phyloP scores from a whole-genome alignment of 2,113 vertebrate genomes.

The Excalfactoria chinensis region DNA sequence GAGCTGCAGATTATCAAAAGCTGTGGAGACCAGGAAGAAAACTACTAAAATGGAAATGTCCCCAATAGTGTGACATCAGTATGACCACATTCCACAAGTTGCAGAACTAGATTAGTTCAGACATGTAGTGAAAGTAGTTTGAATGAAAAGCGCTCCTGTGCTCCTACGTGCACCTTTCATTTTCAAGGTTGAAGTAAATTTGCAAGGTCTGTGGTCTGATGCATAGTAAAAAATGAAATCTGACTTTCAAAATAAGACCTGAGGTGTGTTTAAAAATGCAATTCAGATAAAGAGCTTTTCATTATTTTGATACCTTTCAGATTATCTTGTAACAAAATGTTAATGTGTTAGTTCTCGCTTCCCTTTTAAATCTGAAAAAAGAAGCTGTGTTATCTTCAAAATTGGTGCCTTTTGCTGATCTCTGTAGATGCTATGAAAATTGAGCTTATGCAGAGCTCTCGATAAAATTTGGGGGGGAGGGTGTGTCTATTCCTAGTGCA shows the following conservation, averaged over 20 bases:
- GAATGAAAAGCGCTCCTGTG: fast-evolving
- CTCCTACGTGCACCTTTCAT: background rate
- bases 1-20: background rate
- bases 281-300: background rate
- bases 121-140: background rate
- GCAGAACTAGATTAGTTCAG: background rate
- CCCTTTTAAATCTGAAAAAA: slow-evolving; percentile 20
- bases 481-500: slow-evolving; percentile 36
- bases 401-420: slow-evolving; percentile 62
- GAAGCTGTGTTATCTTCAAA: slow-evolving; percentile 13
- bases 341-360: slow-evolving; percentile 8
- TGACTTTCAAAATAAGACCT: background rate
- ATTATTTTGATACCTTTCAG: background rate
- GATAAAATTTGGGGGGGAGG: background rate
- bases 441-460: slow-evolving; percentile 36
- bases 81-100: fast-evolving
- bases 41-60: background rate
- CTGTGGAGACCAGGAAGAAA: background rate
- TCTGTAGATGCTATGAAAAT: slow-evolving; percentile 32
- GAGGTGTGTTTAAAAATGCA: background rate
- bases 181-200: background rate
- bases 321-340: slow-evolving; percentile 1
- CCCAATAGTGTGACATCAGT: fast-evolving
- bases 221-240: background rate
- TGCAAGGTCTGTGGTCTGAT: background rate